Conservation (phyloP, 2,888 invertebrate genomes). For the Monoplex corrugatus region DNA sequence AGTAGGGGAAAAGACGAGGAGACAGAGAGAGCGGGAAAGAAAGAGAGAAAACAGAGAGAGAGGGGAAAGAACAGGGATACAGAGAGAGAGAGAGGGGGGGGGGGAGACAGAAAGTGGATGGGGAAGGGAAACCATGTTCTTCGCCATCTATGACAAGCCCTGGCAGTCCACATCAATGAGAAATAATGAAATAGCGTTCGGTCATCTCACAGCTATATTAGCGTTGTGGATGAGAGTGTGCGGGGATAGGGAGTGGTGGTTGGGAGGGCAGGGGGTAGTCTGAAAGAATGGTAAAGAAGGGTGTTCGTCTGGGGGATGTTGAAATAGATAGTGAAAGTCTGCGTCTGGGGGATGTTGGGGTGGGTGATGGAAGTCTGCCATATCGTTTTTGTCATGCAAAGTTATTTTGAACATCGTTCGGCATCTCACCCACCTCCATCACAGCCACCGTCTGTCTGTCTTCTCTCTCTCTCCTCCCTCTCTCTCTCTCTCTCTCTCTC, state of each 20-base stretch:
- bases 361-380: no score
- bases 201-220: not conserved
- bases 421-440: no score
- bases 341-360: no score
- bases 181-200: conserved; percentile 31
- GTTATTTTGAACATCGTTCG: no score
- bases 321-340: no score
- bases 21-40: not conserved
- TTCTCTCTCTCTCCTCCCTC: not conserved
- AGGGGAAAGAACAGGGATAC: not conserved
- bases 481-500: not conserved
- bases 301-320: no score
- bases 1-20: not conserved
- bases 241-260: no score
- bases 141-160: not conserved
- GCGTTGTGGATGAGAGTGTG: not conserved
- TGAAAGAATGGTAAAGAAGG: no score
- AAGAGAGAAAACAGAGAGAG: not conserved
- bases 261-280: no score
- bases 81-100: not conserved
- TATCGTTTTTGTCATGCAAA: no score
- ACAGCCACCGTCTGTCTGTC: no score
- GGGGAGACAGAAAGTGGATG: not conserved
- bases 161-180: not conserved
- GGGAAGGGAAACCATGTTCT: not conserved